Evolutionary conservation across 2,113 vertebrate genomes (phyloP), one percentile per base, ranked within the genome.

Genomic region (Cinclus mexicanus): DNA sequence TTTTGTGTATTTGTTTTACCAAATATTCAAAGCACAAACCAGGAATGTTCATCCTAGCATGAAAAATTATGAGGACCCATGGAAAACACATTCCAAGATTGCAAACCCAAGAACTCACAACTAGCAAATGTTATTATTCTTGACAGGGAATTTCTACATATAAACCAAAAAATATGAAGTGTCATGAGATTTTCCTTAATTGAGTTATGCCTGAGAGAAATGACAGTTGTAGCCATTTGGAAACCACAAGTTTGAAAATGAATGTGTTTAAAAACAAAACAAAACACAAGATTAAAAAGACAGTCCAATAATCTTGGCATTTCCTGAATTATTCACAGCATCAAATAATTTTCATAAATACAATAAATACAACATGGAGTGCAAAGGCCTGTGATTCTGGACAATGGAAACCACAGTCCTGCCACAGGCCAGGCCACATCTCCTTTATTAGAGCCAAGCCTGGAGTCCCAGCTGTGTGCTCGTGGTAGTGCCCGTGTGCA

Each of bases 121-220:
- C 41, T 55, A 85, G 53, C 89, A 82, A 93, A 77, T 42, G 25
- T 84, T 93, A 82, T 95, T 95, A 74, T 64, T 68, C 71, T 88
- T 89, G 68, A 94, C 79, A 83, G 60, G 59, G 71, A 91, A 75
- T 80, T 95, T 96, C 80, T 96, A 68, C 76, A 68, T 59, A 90
- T 31, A 83, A 90, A 96, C 60, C 57, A 81, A 89, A 97, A 96
- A 96, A 92, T 68, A 94, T 78, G 80, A 83, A 90, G 61, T 83
- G 80, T 39, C 80, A 76, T 64, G 39, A 93, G 88, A 86, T 37
- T 95, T 95, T 69, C 28, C 80, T 90, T 96, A 96, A 96, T 87
- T 94, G 79, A 83, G 86, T 95, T 94, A 88, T 61, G 80, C 83
- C 44, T 78, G 85, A 90, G 69, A 90, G 88, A 96, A 96, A 92